These are phyloP conservation scores for Agrochola lota DNA, from an alignment of 2,888 invertebrate species.

Conservation along the genomic window DNA sequence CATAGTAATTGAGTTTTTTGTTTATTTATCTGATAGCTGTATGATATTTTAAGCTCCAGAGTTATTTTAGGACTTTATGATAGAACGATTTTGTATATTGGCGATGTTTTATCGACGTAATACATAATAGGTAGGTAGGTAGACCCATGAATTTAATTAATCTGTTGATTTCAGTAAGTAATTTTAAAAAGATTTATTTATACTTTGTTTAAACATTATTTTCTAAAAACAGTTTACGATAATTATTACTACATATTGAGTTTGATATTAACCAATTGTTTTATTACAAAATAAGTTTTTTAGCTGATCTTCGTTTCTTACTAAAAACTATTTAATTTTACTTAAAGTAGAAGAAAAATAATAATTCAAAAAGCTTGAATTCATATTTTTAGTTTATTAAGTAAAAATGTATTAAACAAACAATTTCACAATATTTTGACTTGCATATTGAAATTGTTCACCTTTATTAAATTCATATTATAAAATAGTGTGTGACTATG, in stretches of 20 bases:
- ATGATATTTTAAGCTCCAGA: conserved; percentile 47
- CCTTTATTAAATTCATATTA: not conserved
- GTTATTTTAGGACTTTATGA: conserved; percentile 43
- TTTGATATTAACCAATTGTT: not conserved
- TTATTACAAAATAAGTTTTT: not conserved
- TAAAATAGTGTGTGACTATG: not conserved
- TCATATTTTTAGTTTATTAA: not conserved
- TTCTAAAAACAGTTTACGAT: no score
- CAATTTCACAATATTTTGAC: not conserved
- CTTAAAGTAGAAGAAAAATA: not conserved
- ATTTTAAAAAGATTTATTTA: not conserved
- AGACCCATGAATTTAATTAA: not conserved
- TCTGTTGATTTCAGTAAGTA: not conserved
- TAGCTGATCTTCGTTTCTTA: not conserved
- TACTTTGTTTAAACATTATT: no score
- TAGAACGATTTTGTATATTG: conserved; percentile 13
- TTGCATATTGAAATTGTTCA: not conserved
- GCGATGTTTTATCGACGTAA: not conserved
- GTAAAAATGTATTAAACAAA: not conserved
- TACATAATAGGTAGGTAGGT: not conserved
- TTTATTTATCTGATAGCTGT: conserved; percentile 60
- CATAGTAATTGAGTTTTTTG: conserved; percentile 67
- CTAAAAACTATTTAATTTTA: not conserved
- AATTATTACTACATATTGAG: not conserved
- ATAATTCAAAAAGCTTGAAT: not conserved